These are phyloP conservation scores for Rotaria sp. DNA, from an alignment of 2,888 invertebrate species.

Conservation along the genomic window DNA sequence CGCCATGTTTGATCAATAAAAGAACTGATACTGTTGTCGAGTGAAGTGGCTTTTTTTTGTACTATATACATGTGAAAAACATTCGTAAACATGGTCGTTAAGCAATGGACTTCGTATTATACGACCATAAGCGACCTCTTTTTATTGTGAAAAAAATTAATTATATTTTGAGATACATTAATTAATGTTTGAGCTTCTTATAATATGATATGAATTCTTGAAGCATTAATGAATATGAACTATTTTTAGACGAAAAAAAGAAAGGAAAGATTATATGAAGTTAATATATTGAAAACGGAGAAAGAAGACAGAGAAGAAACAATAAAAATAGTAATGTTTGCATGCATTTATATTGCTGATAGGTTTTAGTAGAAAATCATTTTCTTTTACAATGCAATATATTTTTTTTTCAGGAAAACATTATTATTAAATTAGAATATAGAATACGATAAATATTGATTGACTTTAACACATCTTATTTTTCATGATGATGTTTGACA, in stretches of 20 bases:
- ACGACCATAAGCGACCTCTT: not conserved
- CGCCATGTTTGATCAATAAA: slow-evolving; percentile 33
- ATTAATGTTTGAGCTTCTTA: not conserved
- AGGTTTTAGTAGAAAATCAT: not conserved
- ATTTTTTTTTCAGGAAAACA: not conserved
- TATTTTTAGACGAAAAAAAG: not conserved
- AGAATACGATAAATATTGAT: not conserved
- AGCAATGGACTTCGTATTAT: slow-evolving; percentile 1
- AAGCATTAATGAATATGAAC: not conserved
- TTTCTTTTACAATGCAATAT: not conserved
- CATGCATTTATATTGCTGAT: not conserved
- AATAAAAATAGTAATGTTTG: not conserved
- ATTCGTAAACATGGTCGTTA: slow-evolving; percentile 1
- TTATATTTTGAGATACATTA: not conserved
- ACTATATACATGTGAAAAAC: slow-evolving; percentile 4
- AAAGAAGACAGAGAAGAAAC: not conserved
- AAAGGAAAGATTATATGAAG: not conserved
- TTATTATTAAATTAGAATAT: too few species aligned
- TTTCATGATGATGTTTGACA: not conserved
- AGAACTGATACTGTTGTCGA: slow-evolving; percentile 9
- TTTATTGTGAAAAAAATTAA: not conserved
- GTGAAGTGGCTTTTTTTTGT: slow-evolving; percentile 3
- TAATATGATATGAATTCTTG: not conserved
- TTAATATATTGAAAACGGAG: not conserved
- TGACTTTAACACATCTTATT: not conserved